Base-by-base conservation (phyloP, 37 sponge, comb jelly and placozoan genomes). In the Amphimedon queenslandica region DNA sequence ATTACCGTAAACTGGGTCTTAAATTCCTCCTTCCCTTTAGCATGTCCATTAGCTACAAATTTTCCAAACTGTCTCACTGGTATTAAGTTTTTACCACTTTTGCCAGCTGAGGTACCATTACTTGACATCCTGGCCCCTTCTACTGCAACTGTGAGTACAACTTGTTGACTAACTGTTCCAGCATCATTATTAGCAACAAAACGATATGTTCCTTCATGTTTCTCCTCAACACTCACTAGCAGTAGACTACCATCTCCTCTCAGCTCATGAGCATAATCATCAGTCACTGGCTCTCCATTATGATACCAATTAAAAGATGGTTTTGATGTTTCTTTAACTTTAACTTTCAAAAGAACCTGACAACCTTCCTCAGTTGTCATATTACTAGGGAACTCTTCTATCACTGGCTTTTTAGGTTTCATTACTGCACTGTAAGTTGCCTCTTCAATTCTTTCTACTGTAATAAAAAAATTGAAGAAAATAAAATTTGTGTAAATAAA, bases 191-290 rank as follows among this genome's bases (percentile, higher is more conserved):
- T 38, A 28, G 73, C 84, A 63, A 65, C 71, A 20, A 77, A 56
- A 39, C 70, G n/a, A 70, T 83, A 83, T 30, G 55, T 37, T 0
- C 84, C 84, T 38, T 51, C 30, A 42, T 83, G 83, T 29, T 41
- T 36, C 30, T 40, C 36, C 64, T 82, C 76, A 23, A 58, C 40
- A 20, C 70, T 51, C 43, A 41, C 58, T 28, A 82, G 57, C 41
- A 71, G 29, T 20, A 82, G 51, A 42, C 35, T 61, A 6, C 76
- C 83, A 24, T 73, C 83, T 4, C 34, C 58, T 24, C 32, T 63
- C 11, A 82, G 0, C 30, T 75, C 76, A 40, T 13, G 42, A 55
- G 83, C 57, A 61, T 82, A 63, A 70, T 82, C 83, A 1, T 60
- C 30, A 11, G 0, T 32, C 47, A 82, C 37, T 35, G 40, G 27